Evolutionary conservation across 2,888 invertebrate genomes (phyloP).

Genomic region (Hypercompe scribonia): DNA sequence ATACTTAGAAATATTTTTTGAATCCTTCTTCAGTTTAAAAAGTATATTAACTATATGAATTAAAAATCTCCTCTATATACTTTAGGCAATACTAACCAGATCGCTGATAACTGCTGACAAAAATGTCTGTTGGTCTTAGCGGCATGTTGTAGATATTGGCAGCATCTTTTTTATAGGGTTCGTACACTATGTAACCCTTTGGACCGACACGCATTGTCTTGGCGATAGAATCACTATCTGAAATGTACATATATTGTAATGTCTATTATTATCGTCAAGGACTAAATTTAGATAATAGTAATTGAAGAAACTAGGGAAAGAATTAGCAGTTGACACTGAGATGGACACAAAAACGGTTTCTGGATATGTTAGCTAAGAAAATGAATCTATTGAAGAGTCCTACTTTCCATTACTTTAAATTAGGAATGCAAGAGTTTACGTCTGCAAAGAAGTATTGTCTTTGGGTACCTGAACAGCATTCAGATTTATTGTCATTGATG

Average conservation of each 20-base stretch:
- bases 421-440: neutral
- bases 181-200: constrained; percentile 40
- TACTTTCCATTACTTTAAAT: neutral
- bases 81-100: constrained; percentile 79
- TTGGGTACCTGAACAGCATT: no score
- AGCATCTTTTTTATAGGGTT: constrained; percentile 74
- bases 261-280: neutral
- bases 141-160: constrained; percentile 88
- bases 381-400: neutral
- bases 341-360: no score
- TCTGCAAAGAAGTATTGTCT: no score
- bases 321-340: neutral
- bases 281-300: no score
- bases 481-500: no score
- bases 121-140: constrained; percentile 87
- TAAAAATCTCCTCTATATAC: neutral
- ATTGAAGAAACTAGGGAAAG: no score
- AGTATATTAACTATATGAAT: neutral
- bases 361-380: neutral
- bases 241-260: neutral
- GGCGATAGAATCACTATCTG: neutral
- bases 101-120: constrained; percentile 89
- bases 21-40: neutral
- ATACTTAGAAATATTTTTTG: no score
- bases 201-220: constrained; percentile 32